These are phyloP conservation scores for Aleiodes sp. DNA, from an alignment of 1,140 invertebrate species.

Conservation along the genomic window DNA sequence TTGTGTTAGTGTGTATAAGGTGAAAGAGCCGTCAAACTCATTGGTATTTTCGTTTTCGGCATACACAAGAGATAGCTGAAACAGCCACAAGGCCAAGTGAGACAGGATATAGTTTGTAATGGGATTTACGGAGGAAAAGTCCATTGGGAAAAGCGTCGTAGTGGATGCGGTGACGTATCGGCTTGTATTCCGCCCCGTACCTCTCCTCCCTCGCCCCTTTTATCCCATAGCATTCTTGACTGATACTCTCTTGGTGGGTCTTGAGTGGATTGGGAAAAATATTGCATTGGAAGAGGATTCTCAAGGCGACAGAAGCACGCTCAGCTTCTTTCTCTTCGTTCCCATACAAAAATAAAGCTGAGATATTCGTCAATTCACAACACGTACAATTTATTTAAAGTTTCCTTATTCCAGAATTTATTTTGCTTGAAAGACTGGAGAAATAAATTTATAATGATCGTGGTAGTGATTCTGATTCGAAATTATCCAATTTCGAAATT, in stretches of 20 bases:
- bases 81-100: neutral
- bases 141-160: constrained; percentile 42
- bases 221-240: too few species aligned
- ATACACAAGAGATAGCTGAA: neutral
- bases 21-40: constrained; percentile 23
- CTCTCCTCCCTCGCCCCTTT: neutral
- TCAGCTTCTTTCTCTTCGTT: neutral
- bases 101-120: constrained; percentile 55
- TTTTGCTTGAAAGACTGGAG: neutral
- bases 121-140: constrained; percentile 48
- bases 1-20: neutral
- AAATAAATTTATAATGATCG: neutral
- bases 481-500: too few species aligned
- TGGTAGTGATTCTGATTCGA: too few species aligned
- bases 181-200: constrained; percentile 25
- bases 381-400: constrained; percentile 56
- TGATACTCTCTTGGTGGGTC: neutral
- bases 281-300: constrained; percentile 3
- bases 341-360: neutral
- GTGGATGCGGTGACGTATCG: constrained; percentile 45
- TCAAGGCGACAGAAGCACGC: neutral
- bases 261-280: neutral
- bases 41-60: constrained; percentile 34
- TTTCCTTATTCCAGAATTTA: constrained; percentile 44
- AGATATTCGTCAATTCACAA: constrained; percentile 35